Conservation (phyloP, 1,140 invertebrate genomes). For the Trinorchestia longiramus region DNA sequence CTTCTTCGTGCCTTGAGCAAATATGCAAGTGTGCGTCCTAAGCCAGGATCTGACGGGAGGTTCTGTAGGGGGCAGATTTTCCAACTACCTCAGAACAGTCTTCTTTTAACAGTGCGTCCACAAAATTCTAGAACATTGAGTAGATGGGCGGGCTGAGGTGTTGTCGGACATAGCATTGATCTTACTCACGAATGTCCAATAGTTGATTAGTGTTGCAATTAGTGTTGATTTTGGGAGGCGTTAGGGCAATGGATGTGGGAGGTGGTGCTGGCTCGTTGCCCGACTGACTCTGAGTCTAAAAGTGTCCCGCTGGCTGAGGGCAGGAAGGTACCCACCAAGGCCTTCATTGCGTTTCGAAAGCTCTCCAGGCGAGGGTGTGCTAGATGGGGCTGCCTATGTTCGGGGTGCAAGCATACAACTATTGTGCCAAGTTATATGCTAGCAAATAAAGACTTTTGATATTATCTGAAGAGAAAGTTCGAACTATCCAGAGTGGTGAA, state of each 20-base stretch:
- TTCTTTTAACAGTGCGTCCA: background rate
- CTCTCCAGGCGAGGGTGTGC: conserved; percentile 66
- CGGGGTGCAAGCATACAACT: conserved; percentile 66
- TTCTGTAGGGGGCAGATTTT: background rate
- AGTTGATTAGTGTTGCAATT: conserved; percentile 40
- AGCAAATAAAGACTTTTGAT: conserved; percentile 58
- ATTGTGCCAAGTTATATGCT: conserved; percentile 65
- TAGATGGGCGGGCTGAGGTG: background rate
- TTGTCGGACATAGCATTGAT: background rate
- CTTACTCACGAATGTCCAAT: background rate
- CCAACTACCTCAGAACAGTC: background rate
- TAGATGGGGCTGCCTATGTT: conserved; percentile 66
- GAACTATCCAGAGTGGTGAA: conserved; percentile 36
- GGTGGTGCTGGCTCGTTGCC: conserved; percentile 58
- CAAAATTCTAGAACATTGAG: background rate
- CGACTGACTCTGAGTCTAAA: conserved; percentile 65
- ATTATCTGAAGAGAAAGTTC: conserved; percentile 19
- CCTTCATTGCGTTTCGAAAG: conserved; percentile 65
- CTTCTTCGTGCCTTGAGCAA: background rate
- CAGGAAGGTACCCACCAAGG: conserved; percentile 15
- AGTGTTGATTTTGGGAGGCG: conserved; percentile 43
- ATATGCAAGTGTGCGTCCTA: conserved; percentile 3
- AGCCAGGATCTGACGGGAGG: background rate
- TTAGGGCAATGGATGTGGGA: conserved; percentile 50
- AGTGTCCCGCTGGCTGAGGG: conserved; percentile 62